A percentile compares a stretch with the other conserved stretches of the same genome.
Conservation (phyloP, 2,797 vertebrate species). For the Hyperoplus lanceolatus region DNA sequence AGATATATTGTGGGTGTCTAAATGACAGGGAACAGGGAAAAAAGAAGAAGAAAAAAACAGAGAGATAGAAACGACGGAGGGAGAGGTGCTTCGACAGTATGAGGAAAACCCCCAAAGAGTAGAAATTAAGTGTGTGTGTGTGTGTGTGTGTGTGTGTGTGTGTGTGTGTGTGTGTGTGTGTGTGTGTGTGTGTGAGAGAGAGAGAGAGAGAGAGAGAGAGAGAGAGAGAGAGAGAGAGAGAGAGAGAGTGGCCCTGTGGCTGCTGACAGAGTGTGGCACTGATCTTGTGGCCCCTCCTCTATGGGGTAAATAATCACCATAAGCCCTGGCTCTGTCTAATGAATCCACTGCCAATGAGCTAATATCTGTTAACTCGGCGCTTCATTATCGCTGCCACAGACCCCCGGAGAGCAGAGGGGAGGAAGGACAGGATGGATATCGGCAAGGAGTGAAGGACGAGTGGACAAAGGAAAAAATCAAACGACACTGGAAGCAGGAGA, state of each 20-base stretch:
- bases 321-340: constrained; percentile 80
- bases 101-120: constrained; percentile 48
- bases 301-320: constrained; percentile 82
- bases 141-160: no score
- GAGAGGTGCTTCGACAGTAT: constrained; percentile 60
- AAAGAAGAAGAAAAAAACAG: neutral
- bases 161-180: no score
- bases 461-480: constrained; percentile 74
- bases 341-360: constrained; percentile 80
- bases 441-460: constrained; percentile 73
- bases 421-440: constrained; percentile 66
- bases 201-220: constrained; percentile 36
- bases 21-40: constrained; percentile 63
- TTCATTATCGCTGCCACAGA: constrained; percentile 80
- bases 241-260: constrained; percentile 59
- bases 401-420: constrained; percentile 72
- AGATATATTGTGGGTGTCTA: constrained; percentile 76
- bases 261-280: constrained; percentile 67
- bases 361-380: constrained; percentile 82
- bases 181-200: no score
- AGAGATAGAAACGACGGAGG: constrained; percentile 45
- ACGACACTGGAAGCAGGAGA: constrained; percentile 52
- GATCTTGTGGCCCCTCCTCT: constrained; percentile 71
- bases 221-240: constrained; percentile 28
- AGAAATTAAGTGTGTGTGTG: neutral